phyloP scores from a whole-genome alignment of 2,797 vertebrate genomes.

The Tamandua tetradactyla region DNA sequence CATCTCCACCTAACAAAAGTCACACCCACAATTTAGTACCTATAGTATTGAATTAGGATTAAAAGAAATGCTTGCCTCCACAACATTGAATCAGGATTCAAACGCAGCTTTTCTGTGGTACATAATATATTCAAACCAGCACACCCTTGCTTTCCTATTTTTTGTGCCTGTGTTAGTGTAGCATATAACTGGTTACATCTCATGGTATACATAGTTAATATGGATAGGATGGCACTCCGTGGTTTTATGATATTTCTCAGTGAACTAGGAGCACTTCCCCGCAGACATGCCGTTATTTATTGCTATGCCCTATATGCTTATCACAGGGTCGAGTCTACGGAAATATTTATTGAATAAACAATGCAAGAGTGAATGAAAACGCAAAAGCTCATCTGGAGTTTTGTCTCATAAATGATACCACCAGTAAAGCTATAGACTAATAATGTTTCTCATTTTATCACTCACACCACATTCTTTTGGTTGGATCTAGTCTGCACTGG shows the following conservation, averaged over 20 bases:
- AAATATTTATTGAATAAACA: background rate
- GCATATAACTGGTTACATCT: too few relatives aligned
- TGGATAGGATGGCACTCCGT: too few relatives aligned
- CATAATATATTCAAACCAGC: too few relatives aligned
- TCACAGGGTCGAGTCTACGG: background rate
- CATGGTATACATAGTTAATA: background rate
- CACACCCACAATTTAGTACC: too few relatives aligned
- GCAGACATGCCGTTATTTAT: background rate
- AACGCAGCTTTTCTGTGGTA: too few relatives aligned
- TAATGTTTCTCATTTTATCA: background rate
- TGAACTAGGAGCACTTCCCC: background rate
- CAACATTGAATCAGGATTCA: too few relatives aligned
- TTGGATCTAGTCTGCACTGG: background rate
- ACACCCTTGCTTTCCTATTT: too few relatives aligned
- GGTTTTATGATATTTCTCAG: background rate
- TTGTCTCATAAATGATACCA: background rate
- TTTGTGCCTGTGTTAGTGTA: background rate
- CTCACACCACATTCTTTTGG: background rate
- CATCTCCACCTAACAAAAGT: too few relatives aligned
- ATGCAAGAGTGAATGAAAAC: background rate
- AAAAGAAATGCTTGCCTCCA: too few relatives aligned
- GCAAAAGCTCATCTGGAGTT: background rate
- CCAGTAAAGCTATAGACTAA: background rate
- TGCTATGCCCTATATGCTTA: too few relatives aligned
- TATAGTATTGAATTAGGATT: too few relatives aligned